These are phyloP conservation scores for Idaea dimidiata DNA, from an alignment of 2,888 invertebrate species.

Conservation along the genomic window DNA sequence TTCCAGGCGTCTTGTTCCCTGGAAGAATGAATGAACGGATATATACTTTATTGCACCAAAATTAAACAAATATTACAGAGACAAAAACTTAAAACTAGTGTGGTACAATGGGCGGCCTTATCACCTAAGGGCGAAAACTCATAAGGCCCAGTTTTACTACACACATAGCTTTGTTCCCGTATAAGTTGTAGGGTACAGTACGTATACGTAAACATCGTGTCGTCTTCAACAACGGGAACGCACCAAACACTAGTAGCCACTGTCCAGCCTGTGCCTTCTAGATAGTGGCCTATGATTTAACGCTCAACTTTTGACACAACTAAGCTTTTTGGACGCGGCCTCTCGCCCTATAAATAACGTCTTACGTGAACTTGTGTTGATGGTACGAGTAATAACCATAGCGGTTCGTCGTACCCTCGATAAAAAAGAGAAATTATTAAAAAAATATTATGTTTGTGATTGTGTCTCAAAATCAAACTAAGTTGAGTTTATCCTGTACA, in stretches of 20 bases:
- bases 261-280: slow-evolving; percentile 84
- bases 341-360: slow-evolving; percentile 75
- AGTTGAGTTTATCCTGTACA: too few relatives aligned
- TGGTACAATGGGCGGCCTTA: too few relatives aligned
- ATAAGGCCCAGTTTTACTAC: too few relatives aligned
- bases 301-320: slow-evolving; percentile 84
- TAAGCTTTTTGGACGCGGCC: slow-evolving; percentile 80
- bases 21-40: too few relatives aligned
- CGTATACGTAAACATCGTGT: slow-evolving; percentile 8
- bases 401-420: slow-evolving; percentile 25
- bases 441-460: background rate
- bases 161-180: too few relatives aligned
- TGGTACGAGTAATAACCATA: slow-evolving; percentile 44
- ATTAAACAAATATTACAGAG: too few relatives aligned
- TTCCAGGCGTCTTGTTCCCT: background rate
- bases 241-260: slow-evolving; percentile 59
- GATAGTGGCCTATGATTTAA: slow-evolving; percentile 86
- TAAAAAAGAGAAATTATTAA: background rate
- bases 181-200: too few relatives aligned
- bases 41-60: too few relatives aligned
- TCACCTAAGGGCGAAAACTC: too few relatives aligned
- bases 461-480: background rate
- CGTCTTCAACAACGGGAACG: slow-evolving; percentile 41
- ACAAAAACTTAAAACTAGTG: too few relatives aligned
- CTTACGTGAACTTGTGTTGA: slow-evolving; percentile 67